Conservation (phyloP, 1,140 invertebrate species). For the Sycophaga agraensis region DNA sequence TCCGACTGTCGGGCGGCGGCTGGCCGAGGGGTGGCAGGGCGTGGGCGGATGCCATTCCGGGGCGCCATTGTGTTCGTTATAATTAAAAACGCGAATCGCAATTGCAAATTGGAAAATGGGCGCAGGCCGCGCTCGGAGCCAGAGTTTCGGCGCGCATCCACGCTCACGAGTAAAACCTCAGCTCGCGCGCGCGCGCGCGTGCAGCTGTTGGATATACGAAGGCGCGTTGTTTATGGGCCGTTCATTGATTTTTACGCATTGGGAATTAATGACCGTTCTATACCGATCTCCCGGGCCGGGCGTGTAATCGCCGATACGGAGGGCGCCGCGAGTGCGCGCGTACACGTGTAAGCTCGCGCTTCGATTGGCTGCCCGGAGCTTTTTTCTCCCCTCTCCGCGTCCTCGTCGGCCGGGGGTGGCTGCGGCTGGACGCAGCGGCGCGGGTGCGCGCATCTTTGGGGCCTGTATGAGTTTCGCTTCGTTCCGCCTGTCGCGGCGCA, state of each 20-base stretch:
- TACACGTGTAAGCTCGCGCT: not conserved
- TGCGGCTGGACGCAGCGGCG: not conserved
- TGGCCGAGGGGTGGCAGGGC: conserved; percentile 40
- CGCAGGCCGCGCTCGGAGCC: not conserved
- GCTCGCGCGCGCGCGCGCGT: not conserved
- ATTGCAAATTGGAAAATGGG: conserved; percentile 61
- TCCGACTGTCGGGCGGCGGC: conserved; percentile 35
- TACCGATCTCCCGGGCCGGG: conserved; percentile 51
- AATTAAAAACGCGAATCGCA: conserved; percentile 61
- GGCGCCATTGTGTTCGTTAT: conserved; percentile 60
- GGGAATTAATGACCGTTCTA: conserved; percentile 56
- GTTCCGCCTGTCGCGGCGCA: not conserved
- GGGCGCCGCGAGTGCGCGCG: not conserved
- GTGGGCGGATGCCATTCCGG: conserved; percentile 55
- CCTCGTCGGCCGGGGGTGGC: too few species aligned
- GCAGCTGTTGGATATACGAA: conserved; percentile 21
- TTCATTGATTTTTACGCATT: conserved; percentile 59
- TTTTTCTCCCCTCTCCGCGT: not conserved
- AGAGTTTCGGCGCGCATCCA: not conserved
- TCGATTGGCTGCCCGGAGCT: not conserved
- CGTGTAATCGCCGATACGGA: conserved; percentile 45
- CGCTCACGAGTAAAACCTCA: not conserved
- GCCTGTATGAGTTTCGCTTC: not conserved
- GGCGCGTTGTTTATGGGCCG: conserved; percentile 52
- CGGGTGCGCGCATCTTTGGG: too few species aligned